A percentile compares a stretch with the other conserved stretches of the same genome.
These are phyloP conservation scores for Conopomorpha cramerella DNA, from an alignment of 1,140 invertebrate genomes.

Conservation along the genomic window DNA sequence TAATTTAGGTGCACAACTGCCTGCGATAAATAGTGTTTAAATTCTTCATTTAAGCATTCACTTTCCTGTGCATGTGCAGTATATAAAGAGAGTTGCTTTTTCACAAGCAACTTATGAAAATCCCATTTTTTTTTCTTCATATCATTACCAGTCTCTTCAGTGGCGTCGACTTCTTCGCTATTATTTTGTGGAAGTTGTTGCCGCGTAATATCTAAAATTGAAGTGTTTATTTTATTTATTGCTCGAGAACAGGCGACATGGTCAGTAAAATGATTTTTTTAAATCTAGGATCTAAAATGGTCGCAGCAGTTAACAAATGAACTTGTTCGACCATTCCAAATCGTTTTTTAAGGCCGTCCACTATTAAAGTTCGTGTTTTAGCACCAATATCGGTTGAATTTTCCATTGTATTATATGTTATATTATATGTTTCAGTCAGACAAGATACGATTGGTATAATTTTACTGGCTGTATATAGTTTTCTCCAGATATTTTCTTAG, in stretches of 20 bases:
- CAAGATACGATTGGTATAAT: too few species aligned
- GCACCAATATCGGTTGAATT: too few species aligned
- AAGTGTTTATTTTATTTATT: too few species aligned
- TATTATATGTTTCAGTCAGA: too few species aligned
- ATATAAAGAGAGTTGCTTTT: constrained; percentile 18
- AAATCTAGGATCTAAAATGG: constrained; percentile 34
- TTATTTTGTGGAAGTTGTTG: constrained; percentile 13
- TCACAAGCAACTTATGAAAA: constrained; percentile 20
- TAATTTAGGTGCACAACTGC: too few species aligned
- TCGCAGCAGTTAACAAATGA: constrained; percentile 23
- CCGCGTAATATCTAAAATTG: too few species aligned
- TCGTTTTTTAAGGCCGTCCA: too few species aligned
- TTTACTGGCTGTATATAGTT: constrained; percentile 20
- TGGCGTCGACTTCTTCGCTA: constrained; percentile 8
- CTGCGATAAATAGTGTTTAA: constrained; percentile 18
- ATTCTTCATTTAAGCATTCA: constrained; percentile 14
- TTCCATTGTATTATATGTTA: too few species aligned
- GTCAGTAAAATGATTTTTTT: constrained; percentile 22
- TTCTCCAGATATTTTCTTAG: constrained; percentile 20
- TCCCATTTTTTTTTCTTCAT: constrained; percentile 15
- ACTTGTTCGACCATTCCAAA: constrained; percentile 23
- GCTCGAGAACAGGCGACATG: constrained; percentile 11
- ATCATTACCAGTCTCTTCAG: constrained; percentile 11
- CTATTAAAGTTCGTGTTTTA: too few species aligned
- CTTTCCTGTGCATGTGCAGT: constrained; percentile 14